phyloP scores from a whole-genome alignment of 2,113 vertebrate genomes.

The Pterocles burchelli region DNA sequence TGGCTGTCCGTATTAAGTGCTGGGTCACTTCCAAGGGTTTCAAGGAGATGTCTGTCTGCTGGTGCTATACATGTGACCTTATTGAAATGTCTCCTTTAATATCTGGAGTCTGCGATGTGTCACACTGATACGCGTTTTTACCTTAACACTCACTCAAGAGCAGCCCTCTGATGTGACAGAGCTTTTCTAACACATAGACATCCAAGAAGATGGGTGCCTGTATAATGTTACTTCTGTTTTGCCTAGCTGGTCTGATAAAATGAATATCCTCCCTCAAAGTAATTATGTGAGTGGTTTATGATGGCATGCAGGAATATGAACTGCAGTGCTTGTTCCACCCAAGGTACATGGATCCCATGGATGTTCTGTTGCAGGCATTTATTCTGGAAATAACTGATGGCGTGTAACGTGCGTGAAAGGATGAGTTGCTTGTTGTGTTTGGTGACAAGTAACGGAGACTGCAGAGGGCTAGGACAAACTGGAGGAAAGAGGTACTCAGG shows the following conservation, averaged over 20 bases:
- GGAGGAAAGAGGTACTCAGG: neutral
- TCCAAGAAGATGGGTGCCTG: neutral
- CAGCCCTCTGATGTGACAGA: neutral
- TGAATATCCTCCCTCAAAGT: neutral
- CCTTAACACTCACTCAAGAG: constrained; percentile 41
- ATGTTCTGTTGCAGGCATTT: neutral
- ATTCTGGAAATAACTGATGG: neutral
- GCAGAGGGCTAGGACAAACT: accelerated
- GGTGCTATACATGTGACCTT: neutral
- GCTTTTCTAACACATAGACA: neutral
- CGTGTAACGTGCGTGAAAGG: neutral
- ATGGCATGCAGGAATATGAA: neutral
- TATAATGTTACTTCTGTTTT: neutral
- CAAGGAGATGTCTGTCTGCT: neutral
- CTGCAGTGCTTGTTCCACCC: neutral
- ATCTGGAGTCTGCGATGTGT: neutral
- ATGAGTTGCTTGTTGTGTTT: neutral
- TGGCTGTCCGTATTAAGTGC: neutral
- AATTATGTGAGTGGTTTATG: neutral
- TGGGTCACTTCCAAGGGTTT: neutral
- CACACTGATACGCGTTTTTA: neutral
- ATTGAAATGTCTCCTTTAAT: constrained; percentile 4
- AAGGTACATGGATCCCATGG: accelerated
- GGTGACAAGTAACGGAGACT: neutral
- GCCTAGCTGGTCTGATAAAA: neutral